phyloP scores from a whole-genome alignment of 2,888 invertebrate genomes.

The Leptopilina drosophilae region DNA sequence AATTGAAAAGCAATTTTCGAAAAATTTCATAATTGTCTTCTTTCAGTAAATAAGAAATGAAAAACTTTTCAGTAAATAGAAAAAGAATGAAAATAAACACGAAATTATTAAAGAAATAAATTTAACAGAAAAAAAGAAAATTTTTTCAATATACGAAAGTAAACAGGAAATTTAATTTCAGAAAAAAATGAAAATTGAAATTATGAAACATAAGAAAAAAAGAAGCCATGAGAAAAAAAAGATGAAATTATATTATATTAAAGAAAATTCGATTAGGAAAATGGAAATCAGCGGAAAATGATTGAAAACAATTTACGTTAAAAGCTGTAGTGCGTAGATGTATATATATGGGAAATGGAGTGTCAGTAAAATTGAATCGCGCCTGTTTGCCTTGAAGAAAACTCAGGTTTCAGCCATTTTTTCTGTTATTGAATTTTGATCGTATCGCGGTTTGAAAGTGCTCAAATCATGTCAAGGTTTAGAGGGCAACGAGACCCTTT shows the following conservation, averaged over 20 bases:
- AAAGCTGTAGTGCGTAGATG: neutral
- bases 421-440: constrained; percentile 20
- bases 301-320: neutral
- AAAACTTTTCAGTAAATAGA: too few species aligned
- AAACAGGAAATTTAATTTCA: too few species aligned
- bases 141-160: too few species aligned
- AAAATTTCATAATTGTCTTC: too few species aligned
- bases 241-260: neutral
- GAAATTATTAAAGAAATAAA: too few species aligned
- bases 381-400: constrained; percentile 10
- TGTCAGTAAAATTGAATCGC: constrained; percentile 9
- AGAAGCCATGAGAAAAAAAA: too few species aligned
- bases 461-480: constrained; percentile 28
- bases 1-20: too few species aligned
- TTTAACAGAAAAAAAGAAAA: too few species aligned
- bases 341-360: neutral
- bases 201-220: too few species aligned
- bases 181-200: too few species aligned
- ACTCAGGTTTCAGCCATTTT: constrained; percentile 15
- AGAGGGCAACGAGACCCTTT: constrained; percentile 25
- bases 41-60: too few species aligned
- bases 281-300: neutral
- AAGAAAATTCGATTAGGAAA: neutral
- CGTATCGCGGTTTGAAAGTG: constrained; percentile 20
- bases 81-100: too few species aligned